Base-by-base conservation (phyloP, 2,888 invertebrate species). In the Synanthedon formicaeformis region DNA sequence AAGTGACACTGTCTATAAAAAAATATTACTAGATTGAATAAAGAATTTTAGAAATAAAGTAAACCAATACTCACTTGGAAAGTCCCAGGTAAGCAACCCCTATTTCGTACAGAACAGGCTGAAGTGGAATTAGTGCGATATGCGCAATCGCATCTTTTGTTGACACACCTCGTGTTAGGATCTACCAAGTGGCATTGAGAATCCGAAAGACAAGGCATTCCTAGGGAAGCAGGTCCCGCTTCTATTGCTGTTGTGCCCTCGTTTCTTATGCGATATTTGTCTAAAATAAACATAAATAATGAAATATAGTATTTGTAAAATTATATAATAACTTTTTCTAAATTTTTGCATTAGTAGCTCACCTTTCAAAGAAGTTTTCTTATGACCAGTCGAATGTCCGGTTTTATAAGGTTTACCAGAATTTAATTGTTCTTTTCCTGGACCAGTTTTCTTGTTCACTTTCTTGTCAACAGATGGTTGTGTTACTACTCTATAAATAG, bases 61-160 rank as follows among this genome's bases (percentile, higher is more conserved):
- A 56, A 52, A n/a, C 41, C 56, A 34, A 34, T 55, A 61, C 71
- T 78, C 75, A 92, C 92, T 85, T 94, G 94, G 76, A 96, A 96
- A 13, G 96, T 96, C 56, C 95, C 94, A 13, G 92, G 90, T 60
- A 93, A 90, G 72, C 96, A 96, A 49, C 96, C 96, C 53, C 92
- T 90, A 64, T 90, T 91, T 51, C 89, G 82, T 0, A 94, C 93
- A 14, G 92, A 90, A 76, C 96, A 96, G 40, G 88, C 81, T 13
- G 86, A 87, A 50, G 91, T 91, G 23, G 88, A 86, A 58, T 91
- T 91, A 12, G 82, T 86, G 51, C 86, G 83, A 57, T 89, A 78
- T 10, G 90, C 81, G 71, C 96, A 96, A 69, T 96, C 95, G 69
- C 96, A 96, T 54, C 89, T 72, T 54, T 94, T 94, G 64, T 91